A percentile compares a stretch with the other conserved stretches of the same genome.
Conservation (phyloP, 30 jellyfish, hydroid and myxozoan species). For the Sanderia malayensis region DNA sequence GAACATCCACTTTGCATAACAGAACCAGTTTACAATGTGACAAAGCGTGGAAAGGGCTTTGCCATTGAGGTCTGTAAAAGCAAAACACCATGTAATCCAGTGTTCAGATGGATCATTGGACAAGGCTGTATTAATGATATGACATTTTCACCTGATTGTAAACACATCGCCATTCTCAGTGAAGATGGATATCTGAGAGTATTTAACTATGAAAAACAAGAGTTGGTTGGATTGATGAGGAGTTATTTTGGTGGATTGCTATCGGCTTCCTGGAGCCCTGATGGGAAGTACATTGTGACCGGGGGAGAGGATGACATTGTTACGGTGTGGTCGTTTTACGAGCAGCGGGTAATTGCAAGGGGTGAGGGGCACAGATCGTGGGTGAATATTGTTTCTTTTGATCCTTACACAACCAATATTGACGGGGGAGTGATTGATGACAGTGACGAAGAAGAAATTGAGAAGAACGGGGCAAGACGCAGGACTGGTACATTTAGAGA, state of each 20-base stretch:
- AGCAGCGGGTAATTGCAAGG: conserved; percentile 88
- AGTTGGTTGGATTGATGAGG: conserved; percentile 81
- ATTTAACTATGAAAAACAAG: conserved; percentile 85
- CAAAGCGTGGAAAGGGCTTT: conserved; percentile 67
- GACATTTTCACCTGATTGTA: conserved; percentile 92
- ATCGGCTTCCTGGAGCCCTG: conserved; percentile 98
- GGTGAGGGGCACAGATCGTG: conserved; percentile 98
- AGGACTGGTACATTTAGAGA: conserved; percentile 38
- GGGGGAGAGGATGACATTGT: conserved; percentile 97
- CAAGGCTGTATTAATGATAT: conserved; percentile 77
- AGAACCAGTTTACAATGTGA: conserved; percentile 61
- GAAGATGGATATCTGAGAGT: conserved; percentile 93
- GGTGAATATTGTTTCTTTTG: conserved; percentile 93
- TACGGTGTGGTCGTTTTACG: conserved; percentile 93
- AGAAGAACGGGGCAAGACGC: conserved; percentile 15
- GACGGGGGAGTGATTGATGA: conserved; percentile 58
- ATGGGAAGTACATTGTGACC: conserved; percentile 86
- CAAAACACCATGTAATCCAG: conserved; percentile 69
- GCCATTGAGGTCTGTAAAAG: conserved; percentile 66
- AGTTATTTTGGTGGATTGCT: conserved; percentile 92
- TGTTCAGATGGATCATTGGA: conserved; percentile 85
- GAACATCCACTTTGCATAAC: conserved; percentile 59
- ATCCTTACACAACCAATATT: conserved; percentile 81
- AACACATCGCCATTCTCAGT: conserved; percentile 81
- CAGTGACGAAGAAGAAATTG: conserved; percentile 80